phyloP scores from a whole-genome alignment of 2,113 vertebrate genomes.

The Cavia porcellus region DNA sequence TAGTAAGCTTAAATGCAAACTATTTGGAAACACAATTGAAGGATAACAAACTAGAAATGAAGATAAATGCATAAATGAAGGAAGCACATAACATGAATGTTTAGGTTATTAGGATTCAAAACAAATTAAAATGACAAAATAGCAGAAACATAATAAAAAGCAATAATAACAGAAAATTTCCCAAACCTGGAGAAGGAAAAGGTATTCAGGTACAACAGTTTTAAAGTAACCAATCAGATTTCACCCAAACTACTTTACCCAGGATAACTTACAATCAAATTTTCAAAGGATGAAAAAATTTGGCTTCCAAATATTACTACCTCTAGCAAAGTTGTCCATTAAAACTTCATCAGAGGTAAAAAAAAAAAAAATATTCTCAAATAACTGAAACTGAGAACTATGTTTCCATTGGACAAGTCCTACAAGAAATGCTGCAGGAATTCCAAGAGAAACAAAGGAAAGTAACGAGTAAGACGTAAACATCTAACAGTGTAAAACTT shows the following conservation, averaged over 20 bases:
- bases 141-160: not conserved
- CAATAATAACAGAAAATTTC: not conserved
- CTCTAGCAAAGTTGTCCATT: not conserved
- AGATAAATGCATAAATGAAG: not conserved
- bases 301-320: not conserved
- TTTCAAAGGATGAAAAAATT: not conserved
- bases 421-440: not conserved
- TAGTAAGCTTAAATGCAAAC: not conserved
- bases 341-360: not conserved
- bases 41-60: not conserved
- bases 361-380: not conserved
- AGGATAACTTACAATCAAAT: not conserved
- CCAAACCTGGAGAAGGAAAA: not conserved
- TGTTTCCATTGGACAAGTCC: not conserved
- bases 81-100: not conserved
- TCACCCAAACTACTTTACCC: not conserved
- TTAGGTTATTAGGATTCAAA: not conserved
- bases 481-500: not conserved
- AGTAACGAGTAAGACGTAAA: not conserved
- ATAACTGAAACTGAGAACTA: not conserved
- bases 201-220: not conserved
- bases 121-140: not conserved
- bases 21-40: not conserved
- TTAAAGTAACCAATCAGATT: not conserved
- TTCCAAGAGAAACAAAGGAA: not conserved